phyloP scores from a whole-genome alignment of 2,888 invertebrate species.

The Caradrina clavipalpis region DNA sequence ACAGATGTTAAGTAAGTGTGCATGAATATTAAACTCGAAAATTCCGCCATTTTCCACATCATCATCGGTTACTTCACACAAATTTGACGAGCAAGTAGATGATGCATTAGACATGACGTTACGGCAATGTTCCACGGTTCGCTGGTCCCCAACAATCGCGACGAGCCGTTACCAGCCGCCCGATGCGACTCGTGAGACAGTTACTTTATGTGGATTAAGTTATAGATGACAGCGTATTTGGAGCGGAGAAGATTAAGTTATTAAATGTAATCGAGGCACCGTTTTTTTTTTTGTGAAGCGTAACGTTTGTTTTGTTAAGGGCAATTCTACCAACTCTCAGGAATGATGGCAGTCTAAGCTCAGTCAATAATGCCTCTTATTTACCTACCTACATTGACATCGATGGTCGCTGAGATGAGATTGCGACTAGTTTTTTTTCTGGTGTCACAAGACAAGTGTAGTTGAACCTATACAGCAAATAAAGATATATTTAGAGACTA shows the following conservation, averaged over 20 bases:
- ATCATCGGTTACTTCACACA: slow-evolving; percentile 51
- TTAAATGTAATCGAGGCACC: neutral
- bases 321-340: too few relatives aligned
- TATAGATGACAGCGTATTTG: slow-evolving; percentile 52
- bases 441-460: too few relatives aligned
- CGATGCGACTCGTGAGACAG: slow-evolving; percentile 63
- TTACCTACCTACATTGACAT: too few relatives aligned
- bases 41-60: slow-evolving; percentile 36
- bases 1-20: too few relatives aligned
- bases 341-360: too few relatives aligned
- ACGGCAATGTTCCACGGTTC: slow-evolving; percentile 71
- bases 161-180: slow-evolving; percentile 60
- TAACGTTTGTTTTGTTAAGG: neutral
- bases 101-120: slow-evolving; percentile 51
- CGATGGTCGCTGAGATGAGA: too few relatives aligned
- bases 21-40: neutral
- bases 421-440: too few relatives aligned
- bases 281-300: neutral
- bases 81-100: slow-evolving; percentile 53
- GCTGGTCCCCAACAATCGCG: slow-evolving; percentile 69
- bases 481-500: too few relatives aligned
- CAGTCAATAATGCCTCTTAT: too few relatives aligned
- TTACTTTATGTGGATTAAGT: slow-evolving; percentile 48
- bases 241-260: slow-evolving; percentile 30
- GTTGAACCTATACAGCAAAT: too few relatives aligned